Evolutionary conservation across 2,797 vertebrate genomes (phyloP), one percentile per base, ranked within the genome.

Genomic region (Tragopan temminckii): DNA sequence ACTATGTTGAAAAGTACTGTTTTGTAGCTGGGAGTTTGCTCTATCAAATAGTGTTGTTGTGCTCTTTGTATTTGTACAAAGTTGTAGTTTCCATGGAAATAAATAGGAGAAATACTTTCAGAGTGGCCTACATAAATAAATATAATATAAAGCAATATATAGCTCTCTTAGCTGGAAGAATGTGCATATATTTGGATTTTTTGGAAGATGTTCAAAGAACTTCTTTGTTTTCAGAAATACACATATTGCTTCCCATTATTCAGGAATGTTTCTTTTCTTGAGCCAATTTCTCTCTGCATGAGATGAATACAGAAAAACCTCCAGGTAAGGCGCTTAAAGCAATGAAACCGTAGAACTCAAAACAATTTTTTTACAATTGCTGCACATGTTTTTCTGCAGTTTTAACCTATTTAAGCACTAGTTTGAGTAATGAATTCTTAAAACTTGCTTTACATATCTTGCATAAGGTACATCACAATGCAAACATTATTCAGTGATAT

Each of bases 191-290:
- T n/a, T 77, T 59, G 52, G 33, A 59, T 55, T 59, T 74, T 89
- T 89, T 96, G 95, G 95, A 96, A 92, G 68, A 35, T 0, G 79
- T 94, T 96, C 92, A 94, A 94, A 97, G 91, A 74, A 50, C 71
- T 94, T 53, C 81, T 93, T 88, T 87, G 67, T 57, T 93, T 94
- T 94, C 63, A 94, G 91, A 94, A 90, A 95, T 35, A 68, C 66
- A 82, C 75, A 93, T 77, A 63, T 92, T 94, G 86, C 89, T 92
- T 96, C 93, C 91, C 94, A 94, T 96, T 93, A 96, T 69, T 62
- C 57, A 96, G 82, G 96, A 96, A 94, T 88, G 89, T 71, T 94
- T 94, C 94, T 97, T 95, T 97, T 96, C 97, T 94, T 89, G 46
- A 19, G 96, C 97, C 97, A 97, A 52, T 58, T 68, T 94, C 83